phyloP scores from a whole-genome alignment of 2,888 invertebrate genomes.

The Calameuta pallipes region DNA sequence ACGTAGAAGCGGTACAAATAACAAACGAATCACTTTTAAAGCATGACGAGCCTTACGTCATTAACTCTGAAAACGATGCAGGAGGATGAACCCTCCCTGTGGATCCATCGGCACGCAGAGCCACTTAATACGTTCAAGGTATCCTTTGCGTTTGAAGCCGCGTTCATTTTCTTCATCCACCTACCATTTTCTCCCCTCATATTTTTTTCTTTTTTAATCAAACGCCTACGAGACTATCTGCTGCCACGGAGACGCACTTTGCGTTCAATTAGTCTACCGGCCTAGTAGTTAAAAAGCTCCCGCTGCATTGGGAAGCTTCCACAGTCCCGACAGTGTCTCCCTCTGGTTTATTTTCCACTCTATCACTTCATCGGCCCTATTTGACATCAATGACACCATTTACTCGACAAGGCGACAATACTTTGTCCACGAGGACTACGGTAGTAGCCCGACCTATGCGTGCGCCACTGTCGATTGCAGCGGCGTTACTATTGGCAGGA shows the following conservation, averaged over 20 bases:
- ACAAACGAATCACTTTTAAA: not conserved
- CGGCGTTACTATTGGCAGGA: slow-evolving; percentile 34
- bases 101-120: slow-evolving; percentile 6
- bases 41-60: not conserved
- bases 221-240: slow-evolving; percentile 35
- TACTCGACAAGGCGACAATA: slow-evolving; percentile 37
- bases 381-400: slow-evolving; percentile 50
- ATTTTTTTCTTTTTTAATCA: slow-evolving; percentile 25
- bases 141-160: slow-evolving; percentile 25
- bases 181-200: not conserved
- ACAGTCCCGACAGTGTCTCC: slow-evolving; percentile 15
- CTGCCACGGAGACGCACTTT: slow-evolving; percentile 35
- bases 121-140: slow-evolving; percentile 38
- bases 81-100: not conserved
- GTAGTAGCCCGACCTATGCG: not conserved
- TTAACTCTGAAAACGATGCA: not conserved
- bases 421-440: slow-evolving; percentile 27
- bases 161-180: not conserved
- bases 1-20: not conserved
- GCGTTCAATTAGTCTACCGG: slow-evolving; percentile 40
- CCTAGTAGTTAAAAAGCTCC: slow-evolving; percentile 26
- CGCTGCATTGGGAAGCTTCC: slow-evolving; percentile 10
- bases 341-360: slow-evolving; percentile 48
- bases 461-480: slow-evolving; percentile 22
- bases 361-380: slow-evolving; percentile 41